Conservation (phyloP, 2,113 vertebrate genomes). For the Anoura caudifer region DNA sequence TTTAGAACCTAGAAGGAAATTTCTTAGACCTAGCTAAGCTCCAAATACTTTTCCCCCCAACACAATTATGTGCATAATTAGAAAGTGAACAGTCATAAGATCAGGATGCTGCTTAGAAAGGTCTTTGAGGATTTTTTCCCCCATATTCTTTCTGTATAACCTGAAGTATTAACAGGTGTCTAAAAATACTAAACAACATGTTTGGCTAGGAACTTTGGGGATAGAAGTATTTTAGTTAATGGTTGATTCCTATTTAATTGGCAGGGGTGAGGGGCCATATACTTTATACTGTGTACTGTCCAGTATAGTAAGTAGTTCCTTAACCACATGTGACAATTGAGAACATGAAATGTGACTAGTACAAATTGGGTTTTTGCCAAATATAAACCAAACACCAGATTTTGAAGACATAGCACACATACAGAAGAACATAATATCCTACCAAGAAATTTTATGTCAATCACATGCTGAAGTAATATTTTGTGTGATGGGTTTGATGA, state of each 20-base stretch:
- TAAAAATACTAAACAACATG: not conserved
- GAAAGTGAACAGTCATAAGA: not conserved
- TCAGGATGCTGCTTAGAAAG: not conserved
- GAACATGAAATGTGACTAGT: slow-evolving; percentile 12
- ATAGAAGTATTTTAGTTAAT: not conserved
- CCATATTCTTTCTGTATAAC: not conserved
- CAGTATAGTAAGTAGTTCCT: not conserved
- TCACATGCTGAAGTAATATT: slow-evolving; percentile 1
- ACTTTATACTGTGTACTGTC: not conserved
- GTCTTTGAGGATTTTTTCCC: slow-evolving; percentile 23
- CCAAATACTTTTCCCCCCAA: not conserved
- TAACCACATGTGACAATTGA: not conserved
- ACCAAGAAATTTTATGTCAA: not conserved
- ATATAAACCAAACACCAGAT: slow-evolving; percentile 4
- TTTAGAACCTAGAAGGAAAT: slow-evolving; percentile 7
- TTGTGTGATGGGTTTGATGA: slow-evolving; percentile 3
- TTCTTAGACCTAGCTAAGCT: slow-evolving; percentile 26
- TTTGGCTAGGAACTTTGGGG: not conserved
- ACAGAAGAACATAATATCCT: not conserved
- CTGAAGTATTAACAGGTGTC: not conserved
- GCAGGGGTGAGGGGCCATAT: not conserved
- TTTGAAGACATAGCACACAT: slow-evolving; percentile 14
- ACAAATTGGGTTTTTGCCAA: not conserved
- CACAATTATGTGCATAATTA: not conserved
- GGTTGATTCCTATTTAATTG: slow-evolving; percentile 9